These are phyloP conservation scores for Physeter macrocephalus DNA, from an alignment of 2,113 vertebrate genomes.

Conservation along the genomic window DNA sequence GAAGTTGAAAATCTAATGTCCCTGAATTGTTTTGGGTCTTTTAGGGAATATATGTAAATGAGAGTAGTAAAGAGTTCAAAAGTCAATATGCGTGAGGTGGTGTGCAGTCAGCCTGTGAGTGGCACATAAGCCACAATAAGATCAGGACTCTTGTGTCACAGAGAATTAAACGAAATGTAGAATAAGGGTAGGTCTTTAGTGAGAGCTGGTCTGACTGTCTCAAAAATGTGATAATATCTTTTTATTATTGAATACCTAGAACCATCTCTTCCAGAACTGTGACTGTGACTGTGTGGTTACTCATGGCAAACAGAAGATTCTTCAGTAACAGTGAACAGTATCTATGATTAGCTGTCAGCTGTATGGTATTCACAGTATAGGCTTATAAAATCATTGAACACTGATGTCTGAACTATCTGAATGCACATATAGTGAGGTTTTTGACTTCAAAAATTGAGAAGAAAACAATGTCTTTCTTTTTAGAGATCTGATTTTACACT, in stretches of 20 bases:
- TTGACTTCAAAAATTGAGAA: neutral
- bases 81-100: accelerated
- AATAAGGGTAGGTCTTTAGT: neutral
- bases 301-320: neutral
- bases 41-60: neutral
- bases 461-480: neutral
- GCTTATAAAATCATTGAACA: neutral
- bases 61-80: neutral
- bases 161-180: neutral
- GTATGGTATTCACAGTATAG: neutral
- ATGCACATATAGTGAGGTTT: neutral
- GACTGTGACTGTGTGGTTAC: neutral
- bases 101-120: neutral
- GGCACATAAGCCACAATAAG: neutral
- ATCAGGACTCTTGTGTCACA: neutral
- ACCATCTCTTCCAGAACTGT: neutral
- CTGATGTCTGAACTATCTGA: neutral
- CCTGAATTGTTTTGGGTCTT: neutral
- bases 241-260: neutral
- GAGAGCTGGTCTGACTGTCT: neutral
- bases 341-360: neutral
- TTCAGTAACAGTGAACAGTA: neutral
- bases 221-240: neutral
- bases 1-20: neutral
- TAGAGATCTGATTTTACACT: neutral